Base-by-base conservation (phyloP, 2,888 invertebrate species). In the Lucinisca nassula region DNA sequence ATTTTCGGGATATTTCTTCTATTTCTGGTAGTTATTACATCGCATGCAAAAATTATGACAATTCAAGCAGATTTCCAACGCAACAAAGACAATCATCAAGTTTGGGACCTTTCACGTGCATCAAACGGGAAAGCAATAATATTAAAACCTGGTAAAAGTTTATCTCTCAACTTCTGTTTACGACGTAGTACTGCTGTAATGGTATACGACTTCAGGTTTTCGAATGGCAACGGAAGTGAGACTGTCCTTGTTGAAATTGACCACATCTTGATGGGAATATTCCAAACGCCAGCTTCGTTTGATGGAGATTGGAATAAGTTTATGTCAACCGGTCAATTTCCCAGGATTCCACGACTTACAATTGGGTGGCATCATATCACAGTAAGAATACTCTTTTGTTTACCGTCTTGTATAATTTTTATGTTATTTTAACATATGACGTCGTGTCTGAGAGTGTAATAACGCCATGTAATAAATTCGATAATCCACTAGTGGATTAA, bases 81-180 rank as follows among this genome's bases (percentile, higher is more conserved):
- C 1, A 86, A 87, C 80, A 79, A 55, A 49, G 86, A 87, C 17
- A 92, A 92, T 55, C 92, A 92, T 73, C 87, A 85, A 14, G 85
- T 91, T 14, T 84, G 88, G 84, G 72, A 90, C 27, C 87, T 92
- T 0, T 67, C 89, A 2, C 85, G 88, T 35, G 89, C 93, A 0
- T 88, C 91, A 0, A 83, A 88, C 38, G 92, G 92, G 30, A 89
- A 90, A 75, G 90, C 92, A 0, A 83, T 92, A 0, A 89, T 92
- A 21, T 79, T 93, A 4, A 84, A 83, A n/a, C 81, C 84, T 0
- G 58, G 79, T 0, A 88, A 90, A 72, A 84, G 83, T 4, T 37
- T 92, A 10, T 81, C 89, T 0, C 77, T 91, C 2, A 91, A 90
- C 80, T 91, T 93, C 72, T 93, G 93, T 83, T 81, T 93, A 0